Base-by-base conservation (phyloP, 2,113 vertebrate genomes). In the Setophaga coronata region DNA sequence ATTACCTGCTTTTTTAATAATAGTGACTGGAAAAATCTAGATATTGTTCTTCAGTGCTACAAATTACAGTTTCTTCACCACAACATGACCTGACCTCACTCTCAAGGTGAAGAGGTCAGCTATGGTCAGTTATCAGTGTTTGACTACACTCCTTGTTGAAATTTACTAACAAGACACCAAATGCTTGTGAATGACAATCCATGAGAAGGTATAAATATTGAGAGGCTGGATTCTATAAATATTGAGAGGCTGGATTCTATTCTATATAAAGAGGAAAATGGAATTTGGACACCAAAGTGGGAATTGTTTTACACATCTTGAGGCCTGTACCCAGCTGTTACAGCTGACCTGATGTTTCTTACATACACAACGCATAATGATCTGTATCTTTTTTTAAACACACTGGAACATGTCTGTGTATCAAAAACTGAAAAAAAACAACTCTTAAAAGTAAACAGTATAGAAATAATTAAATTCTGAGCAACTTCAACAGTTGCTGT, bases 131-230 rank as follows among this genome's bases (percentile, higher is more conserved):
- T 4, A 58, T 1, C 38, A 56, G 4, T 5, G 21, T 11, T 36
- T 38, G 24, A 33, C 21, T 73, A 11, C 0, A 25, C 11, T 6
- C 33, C 74, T 78, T 0, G 0, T 8, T 14, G 7, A 12, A 43
- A 50, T 28, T 40, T 15, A 50, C 8, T 47, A 43, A 40, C 9
- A 31, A 28, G 34, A 65, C 17, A 86, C 8, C 26, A 47, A 87
- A 61, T 1, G 9, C 26, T 38, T 18, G 5, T 47, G 53, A 74
- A 76, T 1, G 3, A 51, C 15, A 84, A 93, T 21, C 43, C 54
- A n/a, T 7, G 3, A 43, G 12, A 64, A 78, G 51, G 28, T 12
- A 29, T 2, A 47, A 77, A n/a, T 58, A 54, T 1, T 2, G 43
- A 71, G 19, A 51, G 17, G 7, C 18, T 23, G 11, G 20, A 66